Base-by-base conservation (phyloP, 2,113 vertebrate species). In the Takifugu flavidus region DNA sequence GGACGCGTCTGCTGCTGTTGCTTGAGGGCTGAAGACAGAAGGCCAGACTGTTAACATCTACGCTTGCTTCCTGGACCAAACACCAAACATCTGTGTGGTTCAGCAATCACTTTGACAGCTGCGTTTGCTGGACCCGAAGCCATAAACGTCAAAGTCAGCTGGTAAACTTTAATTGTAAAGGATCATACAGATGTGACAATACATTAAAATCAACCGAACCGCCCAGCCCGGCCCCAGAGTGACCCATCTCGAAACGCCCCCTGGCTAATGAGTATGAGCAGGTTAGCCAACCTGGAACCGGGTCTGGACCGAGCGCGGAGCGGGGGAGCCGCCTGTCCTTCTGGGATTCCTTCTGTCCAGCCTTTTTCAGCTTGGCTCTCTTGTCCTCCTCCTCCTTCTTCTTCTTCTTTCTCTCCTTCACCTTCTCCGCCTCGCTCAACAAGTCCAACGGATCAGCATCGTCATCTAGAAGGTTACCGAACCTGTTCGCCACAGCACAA, bases 401-500 rank as follows among this genome's bases (percentile, higher is more conserved):
- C 81, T 87, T 54, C 12, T 74, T 68, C 49, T 62, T 76, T 14
- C 72, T 77, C 62, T 85, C 80, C 49, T 86, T 86, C 51, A 83
- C 82, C 3, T 13, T 42, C 28, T 77, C 90, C 15, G 87, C 91
- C 69, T 91, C 82, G 25, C 74, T 86, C 15, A 98, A 86, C 56
- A 92, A 31, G 75, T 98, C 95, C 64, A 95, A 93, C 25, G 95
- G 95, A 78, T 97, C 94, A 0, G 91, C 91, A 4, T 94, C 93
- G 53, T 95, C 92, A 65, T 95, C 95, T 72, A 93, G 87, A 28
- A 98, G 94, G 55, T 92, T 84, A 58, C 87, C 90, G 85, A 95
- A 98, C 78, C 95, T 91, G 85, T 96, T 98, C 51, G 91, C 87
- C 42, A 96, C 89, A 0, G 75, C 77, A 76, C 96, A 98, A 2